Conservation (phyloP, 2,797 vertebrate species). For the Halcyon smyrnensis region DNA sequence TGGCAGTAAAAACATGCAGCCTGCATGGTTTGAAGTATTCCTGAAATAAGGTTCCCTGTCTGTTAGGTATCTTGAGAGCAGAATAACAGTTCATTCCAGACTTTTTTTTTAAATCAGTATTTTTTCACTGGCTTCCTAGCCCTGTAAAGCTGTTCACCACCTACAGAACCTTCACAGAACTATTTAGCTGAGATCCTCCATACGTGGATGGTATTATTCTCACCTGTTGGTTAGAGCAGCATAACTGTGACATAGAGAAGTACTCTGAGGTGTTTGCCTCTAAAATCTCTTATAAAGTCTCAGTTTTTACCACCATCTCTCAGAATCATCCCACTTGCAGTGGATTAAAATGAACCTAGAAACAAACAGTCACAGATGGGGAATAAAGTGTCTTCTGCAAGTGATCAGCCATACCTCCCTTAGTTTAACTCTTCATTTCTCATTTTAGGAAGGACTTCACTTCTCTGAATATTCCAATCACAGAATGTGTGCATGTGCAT, state of each 20-base stretch:
- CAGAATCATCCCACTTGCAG: neutral
- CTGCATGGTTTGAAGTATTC: neutral
- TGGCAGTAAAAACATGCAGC: neutral
- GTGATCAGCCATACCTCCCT: neutral
- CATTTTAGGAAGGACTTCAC: neutral
- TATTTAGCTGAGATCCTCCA: neutral
- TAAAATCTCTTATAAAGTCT: neutral
- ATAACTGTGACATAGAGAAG: neutral
- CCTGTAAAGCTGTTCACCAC: neutral
- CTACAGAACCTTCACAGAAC: neutral
- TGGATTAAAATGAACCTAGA: neutral
- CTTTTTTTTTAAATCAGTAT: neutral
- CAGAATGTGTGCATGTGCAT: neutral
- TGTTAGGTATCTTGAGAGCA: neutral
- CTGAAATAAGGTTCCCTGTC: neutral
- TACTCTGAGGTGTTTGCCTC: neutral
- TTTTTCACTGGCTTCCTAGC: neutral
- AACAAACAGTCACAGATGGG: neutral
- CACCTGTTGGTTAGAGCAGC: neutral
- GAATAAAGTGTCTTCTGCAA: neutral
- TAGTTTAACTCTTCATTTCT: neutral
- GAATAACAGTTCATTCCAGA: neutral
- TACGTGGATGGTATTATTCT: neutral
- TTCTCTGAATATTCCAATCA: neutral
- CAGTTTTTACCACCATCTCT: neutral